Percentiles rank a stretch among this genome's conserved stretches.
These are phyloP conservation scores for Lithophane semibrunnea DNA, from an alignment of 2,888 invertebrate genomes.

Conservation along the genomic window DNA sequence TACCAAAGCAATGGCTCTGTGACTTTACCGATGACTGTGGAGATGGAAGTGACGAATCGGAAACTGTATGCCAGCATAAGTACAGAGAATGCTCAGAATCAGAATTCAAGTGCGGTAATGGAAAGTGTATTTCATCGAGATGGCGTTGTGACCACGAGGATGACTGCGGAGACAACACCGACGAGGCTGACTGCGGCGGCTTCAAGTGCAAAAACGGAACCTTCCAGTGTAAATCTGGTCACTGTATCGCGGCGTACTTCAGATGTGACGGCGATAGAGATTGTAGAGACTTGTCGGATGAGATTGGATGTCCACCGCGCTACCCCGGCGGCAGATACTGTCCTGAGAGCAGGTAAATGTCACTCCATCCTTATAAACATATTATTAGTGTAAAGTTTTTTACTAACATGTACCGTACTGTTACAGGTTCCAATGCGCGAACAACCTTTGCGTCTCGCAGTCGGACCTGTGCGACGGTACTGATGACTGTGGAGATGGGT, in stretches of 20 bases:
- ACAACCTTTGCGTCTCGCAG: conserved; percentile 97
- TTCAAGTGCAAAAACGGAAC: conserved; percentile 97
- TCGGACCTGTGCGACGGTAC: conserved; percentile 97
- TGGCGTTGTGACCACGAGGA: conserved; percentile 99
- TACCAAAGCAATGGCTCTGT: conserved; percentile 97
- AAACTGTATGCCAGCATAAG: conserved; percentile 94
- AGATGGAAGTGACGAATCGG: conserved; percentile 97
- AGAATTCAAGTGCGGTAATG: conserved; percentile 96
- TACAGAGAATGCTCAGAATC: conserved; percentile 98
- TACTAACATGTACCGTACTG: not conserved
- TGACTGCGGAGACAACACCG: conserved; percentile 98
- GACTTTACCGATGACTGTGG: conserved; percentile 99
- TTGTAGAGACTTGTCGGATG: conserved; percentile 97
- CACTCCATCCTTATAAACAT: not conserved
- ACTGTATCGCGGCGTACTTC: conserved; percentile 97
- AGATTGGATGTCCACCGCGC: conserved; percentile 96
- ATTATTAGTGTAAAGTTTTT: not conserved
- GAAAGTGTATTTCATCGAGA: conserved; percentile 97
- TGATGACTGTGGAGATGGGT: conserved; percentile 97
- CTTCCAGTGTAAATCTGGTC: conserved; percentile 97
- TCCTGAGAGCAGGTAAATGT: conserved; percentile 92
- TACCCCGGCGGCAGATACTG: conserved; percentile 97
- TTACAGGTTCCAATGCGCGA: conserved; percentile 96
- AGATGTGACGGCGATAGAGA: conserved; percentile 97
- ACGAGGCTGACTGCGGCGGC: conserved; percentile 95